Evolutionary conservation across 2,113 vertebrate species (phyloP).

Genomic region (Chionis minor): DNA sequence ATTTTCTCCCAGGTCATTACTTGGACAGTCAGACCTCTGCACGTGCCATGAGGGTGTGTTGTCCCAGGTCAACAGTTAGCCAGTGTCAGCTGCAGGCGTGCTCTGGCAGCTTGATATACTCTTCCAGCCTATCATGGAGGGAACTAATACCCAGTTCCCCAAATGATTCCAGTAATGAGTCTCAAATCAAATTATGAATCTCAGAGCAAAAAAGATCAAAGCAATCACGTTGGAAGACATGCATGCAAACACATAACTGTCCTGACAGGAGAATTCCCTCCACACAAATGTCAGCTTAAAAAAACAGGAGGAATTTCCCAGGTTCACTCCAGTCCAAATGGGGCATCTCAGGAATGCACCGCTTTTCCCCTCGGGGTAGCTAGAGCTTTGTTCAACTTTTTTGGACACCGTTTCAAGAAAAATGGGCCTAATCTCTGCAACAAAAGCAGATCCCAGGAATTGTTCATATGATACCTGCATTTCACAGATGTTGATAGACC

Average conservation of each 20-base stretch:
- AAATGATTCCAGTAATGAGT: background rate
- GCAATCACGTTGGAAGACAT: background rate
- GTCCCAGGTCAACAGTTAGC: background rate
- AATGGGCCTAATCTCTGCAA: background rate
- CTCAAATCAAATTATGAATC: background rate
- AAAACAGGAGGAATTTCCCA: background rate
- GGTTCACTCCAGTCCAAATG: background rate
- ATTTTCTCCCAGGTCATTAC: background rate
- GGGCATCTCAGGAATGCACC: background rate
- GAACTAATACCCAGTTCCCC: background rate
- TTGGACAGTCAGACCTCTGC: background rate
- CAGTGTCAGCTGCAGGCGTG: background rate
- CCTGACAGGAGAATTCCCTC: background rate
- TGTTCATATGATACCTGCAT: background rate
- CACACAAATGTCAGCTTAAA: background rate
- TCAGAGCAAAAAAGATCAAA: background rate
- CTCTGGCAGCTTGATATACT: background rate
- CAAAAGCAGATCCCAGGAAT: background rate
- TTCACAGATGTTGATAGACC: background rate
- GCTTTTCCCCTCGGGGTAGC: background rate
- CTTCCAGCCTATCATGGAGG: background rate
- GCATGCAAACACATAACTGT: background rate
- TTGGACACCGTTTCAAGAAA: background rate
- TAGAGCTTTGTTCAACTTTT: background rate
- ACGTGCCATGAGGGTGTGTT: background rate